These are phyloP conservation scores for Coregonus clupeaformis DNA, from an alignment of 2,113 vertebrate genomes.

Conservation along the genomic window DNA sequence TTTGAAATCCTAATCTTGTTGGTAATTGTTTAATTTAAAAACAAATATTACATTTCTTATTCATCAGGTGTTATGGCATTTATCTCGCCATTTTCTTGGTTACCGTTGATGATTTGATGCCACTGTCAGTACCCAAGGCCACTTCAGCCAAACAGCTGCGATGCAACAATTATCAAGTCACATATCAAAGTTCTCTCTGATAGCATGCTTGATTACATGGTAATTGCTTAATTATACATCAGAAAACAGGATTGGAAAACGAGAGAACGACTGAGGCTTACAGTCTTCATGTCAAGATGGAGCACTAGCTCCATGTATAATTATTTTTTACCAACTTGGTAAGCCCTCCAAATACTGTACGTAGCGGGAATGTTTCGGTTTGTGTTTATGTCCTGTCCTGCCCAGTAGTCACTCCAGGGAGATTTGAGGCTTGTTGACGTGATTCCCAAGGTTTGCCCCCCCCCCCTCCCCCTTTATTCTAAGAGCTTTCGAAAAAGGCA, in stretches of 20 bases:
- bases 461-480: slow-evolving; percentile 9
- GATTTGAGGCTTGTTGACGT: slow-evolving; percentile 31
- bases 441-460: slow-evolving; percentile 26
- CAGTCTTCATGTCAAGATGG: slow-evolving; percentile 3
- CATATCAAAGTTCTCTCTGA: background rate
- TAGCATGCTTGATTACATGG: background rate
- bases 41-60: background rate
- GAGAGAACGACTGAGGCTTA: background rate
- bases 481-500: slow-evolving; percentile 42
- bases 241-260: background rate
- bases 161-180: background rate
- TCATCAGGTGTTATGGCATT: background rate
- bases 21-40: background rate
- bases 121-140: background rate
- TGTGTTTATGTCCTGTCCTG: slow-evolving; percentile 6
- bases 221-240: slow-evolving; percentile 11
- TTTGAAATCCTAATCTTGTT: background rate
- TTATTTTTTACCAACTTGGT: no score
- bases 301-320: background rate
- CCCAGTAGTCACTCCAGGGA: slow-evolving; percentile 9
- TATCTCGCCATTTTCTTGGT: background rate
- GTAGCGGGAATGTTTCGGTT: background rate
- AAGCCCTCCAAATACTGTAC: no score
- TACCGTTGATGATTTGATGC: background rate
- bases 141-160: background rate